Conservation (phyloP, 2,797 vertebrate genomes). For the Eulemur coronatus region DNA sequence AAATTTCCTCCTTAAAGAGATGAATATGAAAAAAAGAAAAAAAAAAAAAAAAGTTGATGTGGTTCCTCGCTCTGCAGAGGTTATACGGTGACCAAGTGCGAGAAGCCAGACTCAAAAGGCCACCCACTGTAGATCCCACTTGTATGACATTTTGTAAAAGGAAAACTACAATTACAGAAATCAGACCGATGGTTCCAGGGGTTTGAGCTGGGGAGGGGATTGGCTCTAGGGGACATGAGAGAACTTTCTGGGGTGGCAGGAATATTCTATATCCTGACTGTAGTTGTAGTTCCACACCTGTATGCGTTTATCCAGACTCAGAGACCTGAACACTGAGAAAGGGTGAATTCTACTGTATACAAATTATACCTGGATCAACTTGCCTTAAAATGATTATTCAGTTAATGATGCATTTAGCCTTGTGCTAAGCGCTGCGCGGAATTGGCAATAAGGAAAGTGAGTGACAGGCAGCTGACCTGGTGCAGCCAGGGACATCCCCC, state of each 20-base stretch:
- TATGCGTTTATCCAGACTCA: background rate
- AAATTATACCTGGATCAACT: background rate
- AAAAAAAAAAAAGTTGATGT: background rate
- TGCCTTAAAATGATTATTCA: background rate
- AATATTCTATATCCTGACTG: background rate
- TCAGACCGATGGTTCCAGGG: background rate
- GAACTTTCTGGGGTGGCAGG: background rate
- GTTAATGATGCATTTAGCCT: rapidly evolving
- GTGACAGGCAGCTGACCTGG: background rate
- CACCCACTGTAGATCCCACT: background rate
- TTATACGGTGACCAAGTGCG: background rate
- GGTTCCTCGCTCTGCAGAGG: background rate
- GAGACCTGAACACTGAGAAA: background rate
- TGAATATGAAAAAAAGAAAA: too few relatives aligned
- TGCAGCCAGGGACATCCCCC: too few relatives aligned
- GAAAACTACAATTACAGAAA: background rate
- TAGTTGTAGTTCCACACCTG: background rate
- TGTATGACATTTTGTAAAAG: background rate
- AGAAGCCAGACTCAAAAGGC: background rate
- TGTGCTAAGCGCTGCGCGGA: background rate
- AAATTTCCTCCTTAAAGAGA: background rate
- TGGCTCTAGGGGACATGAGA: background rate
- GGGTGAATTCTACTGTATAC: background rate
- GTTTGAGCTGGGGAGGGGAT: too few relatives aligned
- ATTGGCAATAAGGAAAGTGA: background rate